phyloP scores from a whole-genome alignment of 2,797 vertebrate genomes.

The Forpus xanthops region DNA sequence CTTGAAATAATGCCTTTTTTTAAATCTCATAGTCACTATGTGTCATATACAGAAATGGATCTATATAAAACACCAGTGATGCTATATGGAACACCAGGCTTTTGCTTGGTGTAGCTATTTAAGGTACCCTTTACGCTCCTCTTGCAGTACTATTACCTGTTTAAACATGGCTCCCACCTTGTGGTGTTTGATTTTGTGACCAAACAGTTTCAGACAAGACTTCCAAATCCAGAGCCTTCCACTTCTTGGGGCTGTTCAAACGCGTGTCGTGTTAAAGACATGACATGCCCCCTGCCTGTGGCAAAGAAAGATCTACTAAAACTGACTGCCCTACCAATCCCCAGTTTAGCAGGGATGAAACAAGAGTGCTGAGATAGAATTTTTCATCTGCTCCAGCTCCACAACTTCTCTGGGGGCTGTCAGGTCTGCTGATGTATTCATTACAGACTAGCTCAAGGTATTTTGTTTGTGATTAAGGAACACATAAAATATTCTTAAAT shows the following conservation, averaged over 20 bases:
- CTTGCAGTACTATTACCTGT: not conserved
- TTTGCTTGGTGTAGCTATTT: not conserved
- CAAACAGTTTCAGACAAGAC: not conserved
- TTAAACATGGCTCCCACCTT: not conserved
- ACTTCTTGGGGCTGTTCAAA: not conserved
- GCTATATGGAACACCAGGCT: not conserved
- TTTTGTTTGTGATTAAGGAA: not conserved
- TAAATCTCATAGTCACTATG: not conserved
- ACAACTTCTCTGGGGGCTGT: not conserved
- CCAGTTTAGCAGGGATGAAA: not conserved
- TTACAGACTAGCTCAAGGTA: not conserved
- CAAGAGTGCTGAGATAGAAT: not conserved
- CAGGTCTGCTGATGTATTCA: not conserved
- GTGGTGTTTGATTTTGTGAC: not conserved
- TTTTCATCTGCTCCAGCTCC: not conserved
- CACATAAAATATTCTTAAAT: not conserved
- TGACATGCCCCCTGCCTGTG: not conserved
- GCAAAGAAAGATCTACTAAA: not conserved
- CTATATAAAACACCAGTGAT: not conserved
- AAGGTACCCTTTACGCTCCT: not conserved
- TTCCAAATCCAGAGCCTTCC: not conserved
- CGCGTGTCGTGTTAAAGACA: not conserved
- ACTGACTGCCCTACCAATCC: not conserved
- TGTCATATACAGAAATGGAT: not conserved
- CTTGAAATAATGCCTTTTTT: not conserved